Base-by-base conservation (phyloP, 2,113 vertebrate species). In the Corythaixoides concolor region DNA sequence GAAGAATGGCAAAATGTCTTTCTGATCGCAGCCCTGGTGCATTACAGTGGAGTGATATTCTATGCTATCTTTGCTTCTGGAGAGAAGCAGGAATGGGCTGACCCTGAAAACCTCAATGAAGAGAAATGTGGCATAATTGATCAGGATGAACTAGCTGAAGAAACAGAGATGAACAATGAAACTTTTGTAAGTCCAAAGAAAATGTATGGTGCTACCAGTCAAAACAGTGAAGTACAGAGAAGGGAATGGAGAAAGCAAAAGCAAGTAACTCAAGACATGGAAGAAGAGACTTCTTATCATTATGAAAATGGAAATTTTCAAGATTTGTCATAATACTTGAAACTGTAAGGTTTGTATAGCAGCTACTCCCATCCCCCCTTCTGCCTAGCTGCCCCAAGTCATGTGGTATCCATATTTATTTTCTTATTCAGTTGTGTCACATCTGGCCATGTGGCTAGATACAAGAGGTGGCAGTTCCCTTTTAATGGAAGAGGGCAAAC, bases 1-100 rank as follows among this genome's bases (percentile, higher is more conserved):
- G 98, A 99, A 93, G 99, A 99, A 95, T 99, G 99, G 99, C 99
- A 99, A 97, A 98, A 99, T 1, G 99, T 99, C 72, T 99, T 99
- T 75, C 90, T 99, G 90, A 99, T 99, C 18, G 99, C 99, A 2
- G 98, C 99, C 53, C 98, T 99, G 89, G 99, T 99, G 81, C 99
- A 99, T 93, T 99, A 99, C 98, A 98, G 99, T 19, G 99, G 99
- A 1, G 99, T 99, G 77, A 98, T 99, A 97, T 99, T 99, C 98
- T 99, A 99, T 0, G 99, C 98, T 37, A 98, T 99, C 97, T 99
- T 99, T 94, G 99, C 99, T 32, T 99, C 99, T 12, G 99, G 99
- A n/a, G 99, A 99, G 94, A 99, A 99, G 89, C 99, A 99, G 97
- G 99, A 99, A 32, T 99, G 99, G 99, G 99, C 99, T 33, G 98